phyloP scores from a whole-genome alignment of 2,113 vertebrate genomes.

The Tretioscincus oriximinensis region DNA sequence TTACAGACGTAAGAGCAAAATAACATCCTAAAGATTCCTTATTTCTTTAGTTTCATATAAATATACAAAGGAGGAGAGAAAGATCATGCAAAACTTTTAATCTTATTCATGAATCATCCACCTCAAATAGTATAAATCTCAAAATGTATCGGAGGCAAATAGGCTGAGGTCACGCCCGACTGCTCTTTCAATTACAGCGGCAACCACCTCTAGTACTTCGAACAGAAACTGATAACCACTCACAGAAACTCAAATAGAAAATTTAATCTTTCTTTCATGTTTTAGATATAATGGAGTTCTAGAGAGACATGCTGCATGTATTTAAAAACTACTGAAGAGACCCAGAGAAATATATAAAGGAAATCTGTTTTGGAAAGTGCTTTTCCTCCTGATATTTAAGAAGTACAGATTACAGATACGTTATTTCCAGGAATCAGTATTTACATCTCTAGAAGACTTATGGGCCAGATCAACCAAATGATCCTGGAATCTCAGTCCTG shows the following conservation, averaged over 20 bases:
- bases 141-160: not conserved
- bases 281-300: slow-evolving; percentile 2
- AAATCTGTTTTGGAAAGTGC: not conserved
- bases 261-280: not conserved
- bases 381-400: not conserved
- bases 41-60: not conserved
- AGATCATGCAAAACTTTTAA: not conserved
- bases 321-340: slow-evolving; percentile 27
- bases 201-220: not conserved
- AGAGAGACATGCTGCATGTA: slow-evolving; percentile 27
- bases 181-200: not conserved
- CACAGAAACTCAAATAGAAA: not conserved
- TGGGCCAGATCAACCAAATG: no score
- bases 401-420: no score
- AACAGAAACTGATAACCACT: slow-evolving; percentile 11
- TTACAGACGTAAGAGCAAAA: not conserved
- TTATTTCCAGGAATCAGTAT: not conserved
- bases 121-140: slow-evolving; percentile 22
- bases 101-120: not conserved
- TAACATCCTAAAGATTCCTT: not conserved
- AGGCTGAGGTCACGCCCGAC: not conserved
- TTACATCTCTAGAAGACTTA: no score
- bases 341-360: slow-evolving; percentile 17
- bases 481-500: no score
- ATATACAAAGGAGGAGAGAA: not conserved